These are phyloP conservation scores for Tapera naevia DNA, from an alignment of 2,797 vertebrate species.

Conservation along the genomic window DNA sequence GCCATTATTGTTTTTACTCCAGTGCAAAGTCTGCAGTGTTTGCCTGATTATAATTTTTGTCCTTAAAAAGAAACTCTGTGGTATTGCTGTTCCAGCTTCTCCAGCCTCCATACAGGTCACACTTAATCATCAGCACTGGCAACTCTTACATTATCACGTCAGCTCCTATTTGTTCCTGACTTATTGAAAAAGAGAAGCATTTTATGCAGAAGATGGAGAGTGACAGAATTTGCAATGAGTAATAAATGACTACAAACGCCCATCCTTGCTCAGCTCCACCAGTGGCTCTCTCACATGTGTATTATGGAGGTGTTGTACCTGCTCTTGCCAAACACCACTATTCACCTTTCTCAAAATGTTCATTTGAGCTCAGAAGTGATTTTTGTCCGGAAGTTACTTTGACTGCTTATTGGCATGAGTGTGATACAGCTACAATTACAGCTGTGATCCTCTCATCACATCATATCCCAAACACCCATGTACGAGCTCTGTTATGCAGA, in stretches of 20 bases:
- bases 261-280: not conserved
- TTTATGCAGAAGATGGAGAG: not conserved
- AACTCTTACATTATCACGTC: not conserved
- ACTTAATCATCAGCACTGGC: not conserved
- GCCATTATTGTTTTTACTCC: not conserved
- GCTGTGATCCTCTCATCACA: not conserved
- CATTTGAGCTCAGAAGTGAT: not conserved
- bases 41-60: not conserved
- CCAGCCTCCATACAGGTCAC: not conserved
- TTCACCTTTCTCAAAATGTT: not conserved
- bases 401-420: not conserved
- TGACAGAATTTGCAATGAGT: not conserved
- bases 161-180: not conserved
- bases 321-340: no score
- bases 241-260: not conserved
- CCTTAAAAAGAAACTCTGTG: accelerated
- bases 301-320: accelerated
- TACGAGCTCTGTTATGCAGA: not conserved
- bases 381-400: not conserved
- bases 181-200: not conserved
- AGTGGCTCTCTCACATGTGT: accelerated
- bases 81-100: not conserved
- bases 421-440: not conserved
- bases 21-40: not conserved
- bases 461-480: not conserved